Percentiles rank a stretch among this genome's conserved stretches.
These are phyloP conservation scores for Temnothorax rugatulus DNA, from an alignment of 2,888 invertebrate genomes.

Conservation along the genomic window DNA sequence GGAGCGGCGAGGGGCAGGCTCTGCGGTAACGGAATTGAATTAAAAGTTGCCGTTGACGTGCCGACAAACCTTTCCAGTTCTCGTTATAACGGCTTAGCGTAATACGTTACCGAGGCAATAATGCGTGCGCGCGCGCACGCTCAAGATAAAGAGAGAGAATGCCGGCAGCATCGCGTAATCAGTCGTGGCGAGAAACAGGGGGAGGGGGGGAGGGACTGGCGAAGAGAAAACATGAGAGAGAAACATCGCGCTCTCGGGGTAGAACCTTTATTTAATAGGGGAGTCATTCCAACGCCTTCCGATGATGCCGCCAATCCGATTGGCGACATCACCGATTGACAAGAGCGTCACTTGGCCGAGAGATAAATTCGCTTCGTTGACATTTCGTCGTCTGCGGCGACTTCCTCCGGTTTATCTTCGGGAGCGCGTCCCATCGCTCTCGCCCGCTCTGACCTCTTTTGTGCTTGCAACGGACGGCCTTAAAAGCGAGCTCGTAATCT, in stretches of 20 bases:
- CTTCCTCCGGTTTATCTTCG: constrained; percentile 69
- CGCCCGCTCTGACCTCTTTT: constrained; percentile 69
- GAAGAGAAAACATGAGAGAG: too few species aligned
- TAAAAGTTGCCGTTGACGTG: constrained; percentile 70
- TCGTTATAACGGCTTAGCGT: constrained; percentile 69
- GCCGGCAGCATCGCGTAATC: constrained; percentile 9
- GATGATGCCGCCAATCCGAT: constrained; percentile 15
- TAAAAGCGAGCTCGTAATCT: constrained; percentile 72
- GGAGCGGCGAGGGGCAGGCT: neutral
- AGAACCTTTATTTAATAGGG: constrained; percentile 1
- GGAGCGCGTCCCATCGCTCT: constrained; percentile 60
- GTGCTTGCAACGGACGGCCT: constrained; percentile 74
- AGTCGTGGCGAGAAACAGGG: neutral
- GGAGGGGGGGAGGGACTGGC: too few species aligned
- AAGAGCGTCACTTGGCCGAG: constrained; percentile 48
- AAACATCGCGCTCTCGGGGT: neutral
- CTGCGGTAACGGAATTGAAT: constrained; percentile 74
- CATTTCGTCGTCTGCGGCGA: constrained; percentile 41
- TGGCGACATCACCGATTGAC: constrained; percentile 1
- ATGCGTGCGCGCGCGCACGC: neutral
- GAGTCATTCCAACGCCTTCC: neutral
- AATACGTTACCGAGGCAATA: constrained; percentile 59
- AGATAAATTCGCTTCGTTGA: constrained; percentile 49
- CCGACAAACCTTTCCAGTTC: constrained; percentile 64
- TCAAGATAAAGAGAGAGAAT: neutral